phyloP scores from a whole-genome alignment of 2,113 vertebrate genomes.

The Callopanchax toddi region DNA sequence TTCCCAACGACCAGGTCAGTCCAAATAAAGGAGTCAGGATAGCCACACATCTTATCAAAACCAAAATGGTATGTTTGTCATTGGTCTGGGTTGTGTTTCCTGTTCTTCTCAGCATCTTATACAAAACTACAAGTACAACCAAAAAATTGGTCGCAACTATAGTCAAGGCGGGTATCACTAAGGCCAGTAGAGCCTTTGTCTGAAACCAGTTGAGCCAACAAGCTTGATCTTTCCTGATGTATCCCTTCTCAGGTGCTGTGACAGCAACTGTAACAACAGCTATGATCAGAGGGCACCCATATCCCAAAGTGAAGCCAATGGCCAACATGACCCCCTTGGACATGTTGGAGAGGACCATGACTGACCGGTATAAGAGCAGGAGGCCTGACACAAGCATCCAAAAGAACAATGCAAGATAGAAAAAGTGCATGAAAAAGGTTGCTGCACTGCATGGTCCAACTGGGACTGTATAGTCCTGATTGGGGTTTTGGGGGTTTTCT shows the following conservation, averaged over 20 bases:
- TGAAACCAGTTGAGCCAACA: constrained; percentile 90
- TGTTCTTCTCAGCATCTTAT: constrained; percentile 80
- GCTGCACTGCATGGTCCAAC: constrained; percentile 75
- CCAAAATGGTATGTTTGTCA: constrained; percentile 77
- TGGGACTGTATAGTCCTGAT: constrained; percentile 2
- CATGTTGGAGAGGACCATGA: constrained; percentile 85
- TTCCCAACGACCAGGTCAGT: constrained; percentile 88
- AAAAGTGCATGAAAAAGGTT: constrained; percentile 90
- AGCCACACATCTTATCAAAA: constrained; percentile 83
- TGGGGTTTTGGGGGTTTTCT: constrained; percentile 45
- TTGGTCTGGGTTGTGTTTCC: constrained; percentile 67
- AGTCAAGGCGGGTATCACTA: constrained; percentile 83
- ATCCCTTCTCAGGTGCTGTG: constrained; percentile 77
- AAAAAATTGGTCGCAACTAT: constrained; percentile 85
- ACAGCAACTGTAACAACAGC: constrained; percentile 81
- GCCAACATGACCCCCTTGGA: constrained; percentile 79
- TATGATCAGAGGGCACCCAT: constrained; percentile 86
- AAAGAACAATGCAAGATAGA: constrained; percentile 90
- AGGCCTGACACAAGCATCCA: constrained; percentile 91
- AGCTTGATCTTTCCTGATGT: constrained; percentile 66
- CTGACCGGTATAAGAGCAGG: constrained; percentile 84
- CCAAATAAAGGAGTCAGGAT: constrained; percentile 88
- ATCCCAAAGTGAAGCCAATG: constrained; percentile 82
- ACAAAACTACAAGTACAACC: constrained; percentile 82
- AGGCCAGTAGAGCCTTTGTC: constrained; percentile 84